These are phyloP conservation scores for Cardinalis cardinalis DNA, from an alignment of 2,113 vertebrate species.

Conservation along the genomic window DNA sequence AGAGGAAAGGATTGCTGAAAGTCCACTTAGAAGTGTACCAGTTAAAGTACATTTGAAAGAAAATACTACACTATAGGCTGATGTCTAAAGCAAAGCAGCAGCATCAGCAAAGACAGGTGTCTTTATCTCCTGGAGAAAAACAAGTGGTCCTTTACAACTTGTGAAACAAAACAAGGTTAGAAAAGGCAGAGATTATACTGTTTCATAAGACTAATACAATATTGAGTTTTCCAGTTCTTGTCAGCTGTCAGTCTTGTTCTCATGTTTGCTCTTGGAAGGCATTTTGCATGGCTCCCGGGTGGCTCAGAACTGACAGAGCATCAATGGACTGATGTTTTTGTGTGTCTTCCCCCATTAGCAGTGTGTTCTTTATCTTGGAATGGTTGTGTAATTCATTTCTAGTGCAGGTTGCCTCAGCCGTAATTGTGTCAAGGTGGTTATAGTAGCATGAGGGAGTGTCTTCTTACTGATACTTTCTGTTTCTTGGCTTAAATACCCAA, in stretches of 20 bases:
- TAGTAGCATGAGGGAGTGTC: neutral
- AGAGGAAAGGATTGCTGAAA: neutral
- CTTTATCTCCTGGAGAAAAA: neutral
- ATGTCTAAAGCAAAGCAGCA: neutral
- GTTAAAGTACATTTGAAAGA: neutral
- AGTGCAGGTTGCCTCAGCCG: neutral
- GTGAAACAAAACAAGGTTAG: neutral
- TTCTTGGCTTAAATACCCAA: neutral
- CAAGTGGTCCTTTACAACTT: neutral
- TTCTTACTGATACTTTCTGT: neutral
- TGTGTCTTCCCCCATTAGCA: neutral
- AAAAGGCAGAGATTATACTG: neutral
- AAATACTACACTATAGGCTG: neutral
- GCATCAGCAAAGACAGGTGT: rapidly evolving
- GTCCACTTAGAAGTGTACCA: neutral
- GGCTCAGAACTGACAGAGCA: neutral
- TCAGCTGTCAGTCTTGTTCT: neutral
- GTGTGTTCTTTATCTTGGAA: neutral
- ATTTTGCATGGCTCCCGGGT: neutral
- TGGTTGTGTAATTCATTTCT: neutral
- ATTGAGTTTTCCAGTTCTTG: neutral
- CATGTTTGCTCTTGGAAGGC: neutral
- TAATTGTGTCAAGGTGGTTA: neutral
- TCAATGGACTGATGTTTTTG: neutral
- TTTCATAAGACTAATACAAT: neutral